phyloP scores from a whole-genome alignment of 2,888 invertebrate species.

The Chorisops tibialis region DNA sequence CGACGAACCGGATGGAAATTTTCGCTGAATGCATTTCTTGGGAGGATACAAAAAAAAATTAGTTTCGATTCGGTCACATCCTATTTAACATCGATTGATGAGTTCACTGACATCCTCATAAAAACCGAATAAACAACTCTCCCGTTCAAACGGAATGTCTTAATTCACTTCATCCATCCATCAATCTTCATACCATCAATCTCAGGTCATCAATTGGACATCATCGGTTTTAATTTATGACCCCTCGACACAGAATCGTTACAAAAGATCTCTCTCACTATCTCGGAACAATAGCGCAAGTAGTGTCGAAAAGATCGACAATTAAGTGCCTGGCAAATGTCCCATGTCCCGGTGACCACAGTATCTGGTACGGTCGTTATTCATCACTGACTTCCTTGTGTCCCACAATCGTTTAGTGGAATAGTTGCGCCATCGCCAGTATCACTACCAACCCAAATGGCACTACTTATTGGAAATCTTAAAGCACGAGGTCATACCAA shows the following conservation, averaged over 20 bases:
- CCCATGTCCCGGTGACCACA: neutral
- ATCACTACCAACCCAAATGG: no score
- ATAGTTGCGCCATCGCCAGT: neutral
- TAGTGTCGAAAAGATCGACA: conserved; percentile 7
- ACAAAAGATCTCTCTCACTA: no score
- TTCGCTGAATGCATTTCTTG: no score
- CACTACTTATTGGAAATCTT: no score
- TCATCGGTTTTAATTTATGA: conserved; percentile 9
- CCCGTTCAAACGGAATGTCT: no score
- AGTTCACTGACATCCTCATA: no score
- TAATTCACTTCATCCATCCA: neutral
- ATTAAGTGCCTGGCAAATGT: neutral
- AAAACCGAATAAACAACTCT: no score
- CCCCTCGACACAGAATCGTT: neutral
- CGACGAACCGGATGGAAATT: no score
- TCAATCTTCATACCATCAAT: conserved; percentile 1
- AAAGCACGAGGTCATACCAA: no score
- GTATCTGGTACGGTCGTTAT: neutral
- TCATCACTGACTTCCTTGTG: neutral
- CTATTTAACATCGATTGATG: no score
- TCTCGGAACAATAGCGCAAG: neutral
- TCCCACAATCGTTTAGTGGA: neutral
- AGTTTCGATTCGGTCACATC: no score
- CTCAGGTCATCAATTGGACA: conserved; percentile 4
- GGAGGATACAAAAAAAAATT: no score